Percentiles rank a stretch among this genome's conserved stretches.
phyloP scores from a whole-genome alignment of 2,888 invertebrate genomes.

The Drosophila neutralis region DNA sequence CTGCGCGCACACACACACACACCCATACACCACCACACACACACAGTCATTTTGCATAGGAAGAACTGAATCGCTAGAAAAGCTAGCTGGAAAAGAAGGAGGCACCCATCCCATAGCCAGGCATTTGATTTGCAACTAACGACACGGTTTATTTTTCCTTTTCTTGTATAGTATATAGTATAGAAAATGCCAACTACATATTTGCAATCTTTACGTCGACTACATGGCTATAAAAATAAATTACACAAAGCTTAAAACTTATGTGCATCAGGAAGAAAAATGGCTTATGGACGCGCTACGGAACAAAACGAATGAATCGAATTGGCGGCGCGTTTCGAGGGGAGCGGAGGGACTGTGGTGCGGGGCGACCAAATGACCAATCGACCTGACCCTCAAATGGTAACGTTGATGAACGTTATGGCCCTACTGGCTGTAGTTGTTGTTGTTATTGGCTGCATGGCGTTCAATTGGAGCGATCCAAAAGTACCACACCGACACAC shows the following conservation, averaged over 20 bases:
- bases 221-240: constrained; percentile 76
- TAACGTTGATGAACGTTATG: constrained; percentile 73
- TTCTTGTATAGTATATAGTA: constrained; percentile 6
- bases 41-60: constrained; percentile 18
- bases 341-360: not conserved
- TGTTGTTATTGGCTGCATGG: constrained; percentile 23
- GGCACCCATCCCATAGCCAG: constrained; percentile 31
- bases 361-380: constrained; percentile 68
- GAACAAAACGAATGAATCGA: constrained; percentile 46
- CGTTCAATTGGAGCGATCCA: constrained; percentile 61
- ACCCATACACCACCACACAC: not conserved
- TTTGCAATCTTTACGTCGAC: constrained; percentile 78
- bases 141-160: constrained; percentile 32
- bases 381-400: constrained; percentile 67
- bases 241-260: constrained; percentile 78
- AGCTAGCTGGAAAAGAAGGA: constrained; percentile 14
- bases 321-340: constrained; percentile 19
- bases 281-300: constrained; percentile 76
- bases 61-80: constrained; percentile 1
- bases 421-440: constrained; percentile 32
- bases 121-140: constrained; percentile 65
- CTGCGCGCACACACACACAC: not conserved
- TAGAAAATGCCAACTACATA: constrained; percentile 63
- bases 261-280: constrained; percentile 78
- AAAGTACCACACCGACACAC: constrained; percentile 22